Conservation (phyloP, 2,888 invertebrate species). For the Alentia gelatinosa region DNA sequence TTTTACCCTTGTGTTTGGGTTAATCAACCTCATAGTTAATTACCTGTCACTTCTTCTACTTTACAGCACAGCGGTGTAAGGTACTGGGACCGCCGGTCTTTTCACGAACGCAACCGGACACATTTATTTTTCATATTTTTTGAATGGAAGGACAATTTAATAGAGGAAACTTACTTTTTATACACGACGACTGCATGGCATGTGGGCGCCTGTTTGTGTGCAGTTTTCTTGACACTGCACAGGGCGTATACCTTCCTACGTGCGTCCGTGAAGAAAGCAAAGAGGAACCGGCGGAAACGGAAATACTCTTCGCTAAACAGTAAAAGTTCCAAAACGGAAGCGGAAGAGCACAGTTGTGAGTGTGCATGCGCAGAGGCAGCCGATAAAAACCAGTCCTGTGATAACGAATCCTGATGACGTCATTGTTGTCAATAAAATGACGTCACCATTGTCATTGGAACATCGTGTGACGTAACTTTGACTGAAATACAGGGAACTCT, state of each 20-base stretch:
- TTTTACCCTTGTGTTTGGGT: no score
- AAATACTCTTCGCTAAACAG: constrained; percentile 33
- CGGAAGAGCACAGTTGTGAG: constrained; percentile 17
- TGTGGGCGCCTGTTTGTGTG: constrained; percentile 65
- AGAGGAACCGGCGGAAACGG: neutral
- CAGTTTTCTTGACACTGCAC: constrained; percentile 66
- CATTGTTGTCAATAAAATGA: neutral
- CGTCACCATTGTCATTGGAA: neutral
- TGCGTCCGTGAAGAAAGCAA: constrained; percentile 7
- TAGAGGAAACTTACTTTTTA: constrained; percentile 65
- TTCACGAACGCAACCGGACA: constrained; percentile 38
- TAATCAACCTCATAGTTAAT: neutral
- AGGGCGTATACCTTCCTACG: constrained; percentile 57
- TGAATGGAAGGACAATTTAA: constrained; percentile 67
- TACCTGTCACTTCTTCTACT: neutral
- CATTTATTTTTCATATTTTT: constrained; percentile 67
- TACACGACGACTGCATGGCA: constrained; percentile 66
- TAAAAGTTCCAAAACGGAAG: neutral
- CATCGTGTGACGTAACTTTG: constrained; percentile 11
- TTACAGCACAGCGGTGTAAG: constrained; percentile 66
- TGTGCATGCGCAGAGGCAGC: constrained; percentile 41
- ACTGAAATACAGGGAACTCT: neutral
- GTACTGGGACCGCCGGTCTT: constrained; percentile 59
- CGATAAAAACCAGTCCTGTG: constrained; percentile 48
- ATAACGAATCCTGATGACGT: constrained; percentile 52